Percentiles rank a stretch among this genome's conserved stretches.
Evolutionary conservation across 2,113 vertebrate genomes (phyloP).

Genomic region (Diphyllodes magnificus): DNA sequence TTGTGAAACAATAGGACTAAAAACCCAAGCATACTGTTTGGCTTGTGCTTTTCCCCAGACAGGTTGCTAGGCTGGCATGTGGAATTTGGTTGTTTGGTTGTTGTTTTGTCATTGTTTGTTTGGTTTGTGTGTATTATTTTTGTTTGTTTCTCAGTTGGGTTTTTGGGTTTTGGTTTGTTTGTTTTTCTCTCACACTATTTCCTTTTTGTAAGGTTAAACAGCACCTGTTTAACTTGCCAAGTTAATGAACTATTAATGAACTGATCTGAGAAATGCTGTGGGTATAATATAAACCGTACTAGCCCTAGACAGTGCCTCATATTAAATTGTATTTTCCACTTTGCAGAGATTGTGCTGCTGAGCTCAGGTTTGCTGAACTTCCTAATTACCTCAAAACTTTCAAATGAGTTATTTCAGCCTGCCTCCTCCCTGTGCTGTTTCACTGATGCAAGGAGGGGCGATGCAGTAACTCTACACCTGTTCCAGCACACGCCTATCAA

Average conservation of each 20-base stretch:
- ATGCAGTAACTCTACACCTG: slow-evolving; percentile 88
- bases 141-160: background rate
- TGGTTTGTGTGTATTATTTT: background rate
- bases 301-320: background rate
- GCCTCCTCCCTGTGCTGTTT: slow-evolving; percentile 39
- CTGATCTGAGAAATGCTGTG: background rate
- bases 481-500: slow-evolving; percentile 75
- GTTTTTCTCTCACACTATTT: background rate
- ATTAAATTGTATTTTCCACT: background rate
- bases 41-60: background rate
- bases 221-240: background rate
- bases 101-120: background rate
- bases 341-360: background rate
- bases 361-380: slow-evolving; percentile 11
- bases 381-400: background rate
- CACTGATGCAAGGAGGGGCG: slow-evolving; percentile 75
- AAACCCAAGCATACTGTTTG: background rate
- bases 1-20: background rate
- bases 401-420: background rate
- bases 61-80: background rate
- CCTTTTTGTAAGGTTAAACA: background rate
- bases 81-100: background rate
- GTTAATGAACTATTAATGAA: slow-evolving; percentile 2
- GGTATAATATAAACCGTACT: background rate
- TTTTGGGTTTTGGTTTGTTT: background rate